These are phyloP conservation scores for Antennarius maculatus DNA, from an alignment of 2,797 vertebrate species.

Conservation along the genomic window DNA sequence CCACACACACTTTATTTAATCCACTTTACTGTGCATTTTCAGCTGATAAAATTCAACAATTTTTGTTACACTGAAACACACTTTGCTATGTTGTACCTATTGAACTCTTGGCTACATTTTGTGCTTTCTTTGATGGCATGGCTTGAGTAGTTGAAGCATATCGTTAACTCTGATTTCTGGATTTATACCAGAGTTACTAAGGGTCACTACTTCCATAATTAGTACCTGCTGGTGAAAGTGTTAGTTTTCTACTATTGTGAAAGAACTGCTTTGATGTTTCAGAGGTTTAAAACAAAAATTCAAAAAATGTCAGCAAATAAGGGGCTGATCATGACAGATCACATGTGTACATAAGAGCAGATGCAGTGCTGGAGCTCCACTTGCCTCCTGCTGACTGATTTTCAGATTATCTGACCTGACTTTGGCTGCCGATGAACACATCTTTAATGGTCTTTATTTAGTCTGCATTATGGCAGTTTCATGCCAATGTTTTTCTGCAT, in stretches of 20 bases:
- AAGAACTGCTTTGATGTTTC: too few species aligned
- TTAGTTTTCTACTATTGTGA: not conserved
- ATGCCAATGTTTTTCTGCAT: conserved; percentile 19
- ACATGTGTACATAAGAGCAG: conserved; percentile 3
- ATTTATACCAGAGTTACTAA: not conserved
- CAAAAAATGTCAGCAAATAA: not conserved
- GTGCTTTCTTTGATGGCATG: too few species aligned
- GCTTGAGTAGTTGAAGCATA: too few species aligned
- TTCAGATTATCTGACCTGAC: conserved; percentile 5
- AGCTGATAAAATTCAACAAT: too few species aligned
- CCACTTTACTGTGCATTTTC: too few species aligned
- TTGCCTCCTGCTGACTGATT: conserved; percentile 13
- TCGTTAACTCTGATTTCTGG: too few species aligned
- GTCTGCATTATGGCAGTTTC: conserved; percentile 1
- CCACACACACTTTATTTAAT: too few species aligned
- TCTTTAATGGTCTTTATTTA: not conserved
- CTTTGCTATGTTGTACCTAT: too few species aligned
- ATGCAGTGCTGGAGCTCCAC: not conserved
- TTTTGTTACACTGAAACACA: too few species aligned
- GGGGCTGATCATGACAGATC: not conserved
- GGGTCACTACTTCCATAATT: not conserved
- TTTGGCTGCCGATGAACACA: not conserved
- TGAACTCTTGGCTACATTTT: too few species aligned
- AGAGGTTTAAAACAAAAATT: not conserved
- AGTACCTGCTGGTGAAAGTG: not conserved